Evolutionary conservation across 2,888 invertebrate genomes (phyloP).

Genomic region (Acanthosepion pharaonis): DNA sequence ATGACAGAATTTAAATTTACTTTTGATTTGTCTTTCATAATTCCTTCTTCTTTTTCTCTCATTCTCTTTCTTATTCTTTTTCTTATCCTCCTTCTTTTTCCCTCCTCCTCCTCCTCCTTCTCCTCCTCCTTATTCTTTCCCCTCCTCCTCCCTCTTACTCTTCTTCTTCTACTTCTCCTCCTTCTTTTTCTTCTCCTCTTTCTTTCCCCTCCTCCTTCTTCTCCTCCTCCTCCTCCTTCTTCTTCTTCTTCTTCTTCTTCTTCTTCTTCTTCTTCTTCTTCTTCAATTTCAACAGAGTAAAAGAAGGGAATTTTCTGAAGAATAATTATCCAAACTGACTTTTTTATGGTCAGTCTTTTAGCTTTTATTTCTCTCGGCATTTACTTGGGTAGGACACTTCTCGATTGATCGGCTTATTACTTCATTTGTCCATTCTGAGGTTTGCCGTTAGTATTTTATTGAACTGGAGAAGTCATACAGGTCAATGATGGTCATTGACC

Average conservation of each 20-base stretch:
- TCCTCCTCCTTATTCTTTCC: background rate
- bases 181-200: background rate
- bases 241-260: background rate
- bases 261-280: background rate
- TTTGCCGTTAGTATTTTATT: background rate
- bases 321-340: background rate
- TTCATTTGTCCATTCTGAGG: background rate
- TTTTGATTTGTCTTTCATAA: background rate
- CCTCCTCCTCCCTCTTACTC: background rate
- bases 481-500: background rate
- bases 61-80: background rate
- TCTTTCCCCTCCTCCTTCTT: background rate
- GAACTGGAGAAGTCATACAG: background rate
- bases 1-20: background rate
- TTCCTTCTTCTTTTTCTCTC: no score
- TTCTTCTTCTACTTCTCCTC: background rate
- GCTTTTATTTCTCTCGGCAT: background rate
- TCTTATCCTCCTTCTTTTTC: background rate
- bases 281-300: background rate
- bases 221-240: background rate
- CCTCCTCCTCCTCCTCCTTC: background rate
- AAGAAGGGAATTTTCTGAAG: background rate
- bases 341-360: background rate
- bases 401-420: background rate
- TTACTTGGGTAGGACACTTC: background rate